These are phyloP conservation scores for Tragelaphus strepsiceros DNA, from an alignment of 2,113 vertebrate genomes.

Conservation along the genomic window DNA sequence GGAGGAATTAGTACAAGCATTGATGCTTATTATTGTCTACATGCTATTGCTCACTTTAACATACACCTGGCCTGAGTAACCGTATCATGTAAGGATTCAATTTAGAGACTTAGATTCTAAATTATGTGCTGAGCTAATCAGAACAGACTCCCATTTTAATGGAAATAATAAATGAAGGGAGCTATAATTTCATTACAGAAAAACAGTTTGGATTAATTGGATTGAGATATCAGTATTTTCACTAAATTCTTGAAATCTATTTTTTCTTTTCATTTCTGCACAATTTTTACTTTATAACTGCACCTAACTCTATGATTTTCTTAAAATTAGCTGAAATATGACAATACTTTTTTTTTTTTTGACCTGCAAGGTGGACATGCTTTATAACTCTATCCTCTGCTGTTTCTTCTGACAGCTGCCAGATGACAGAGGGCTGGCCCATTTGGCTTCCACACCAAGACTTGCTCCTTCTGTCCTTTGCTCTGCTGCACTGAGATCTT, in stretches of 20 bases:
- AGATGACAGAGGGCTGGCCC: background rate
- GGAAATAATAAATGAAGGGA: constrained; percentile 34
- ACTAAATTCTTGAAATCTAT: background rate
- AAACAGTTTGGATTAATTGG: constrained; percentile 3
- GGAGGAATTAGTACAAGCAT: constrained; percentile 8
- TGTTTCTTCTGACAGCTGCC: background rate
- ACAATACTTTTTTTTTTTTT: background rate
- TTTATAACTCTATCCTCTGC: background rate
- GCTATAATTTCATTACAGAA: constrained; percentile 29
- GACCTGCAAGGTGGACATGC: background rate
- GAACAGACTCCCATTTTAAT: constrained; percentile 17
- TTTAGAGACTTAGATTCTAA: constrained; percentile 42
- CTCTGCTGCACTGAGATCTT: background rate
- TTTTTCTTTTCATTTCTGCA: background rate
- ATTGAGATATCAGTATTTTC: constrained; percentile 18
- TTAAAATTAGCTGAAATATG: background rate
- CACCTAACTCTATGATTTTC: background rate
- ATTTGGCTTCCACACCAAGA: background rate
- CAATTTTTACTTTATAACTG: background rate
- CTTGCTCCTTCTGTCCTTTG: background rate
- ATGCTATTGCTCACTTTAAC: background rate
- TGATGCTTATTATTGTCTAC: background rate
- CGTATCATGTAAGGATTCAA: constrained; percentile 11
- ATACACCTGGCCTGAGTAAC: constrained; percentile 18
- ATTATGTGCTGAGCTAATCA: constrained; percentile 21